A percentile compares a stretch with the other conserved stretches of the same genome.
Conservation (phyloP, 1,140 invertebrate genomes). For the Coptotermes formosanus region DNA sequence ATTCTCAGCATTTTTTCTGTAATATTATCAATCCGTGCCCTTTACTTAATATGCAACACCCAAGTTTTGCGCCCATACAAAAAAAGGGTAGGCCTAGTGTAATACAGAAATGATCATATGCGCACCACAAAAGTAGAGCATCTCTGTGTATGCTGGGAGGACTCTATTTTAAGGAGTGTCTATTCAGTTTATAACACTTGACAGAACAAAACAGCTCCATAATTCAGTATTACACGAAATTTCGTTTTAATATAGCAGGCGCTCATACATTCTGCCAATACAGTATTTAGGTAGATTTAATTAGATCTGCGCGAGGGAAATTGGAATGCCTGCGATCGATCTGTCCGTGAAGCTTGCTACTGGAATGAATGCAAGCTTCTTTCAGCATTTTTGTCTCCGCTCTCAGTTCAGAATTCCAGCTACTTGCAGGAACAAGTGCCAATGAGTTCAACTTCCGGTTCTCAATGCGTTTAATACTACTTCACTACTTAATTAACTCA, state of each 20-base stretch:
- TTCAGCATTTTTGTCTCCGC: background rate
- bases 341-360: background rate
- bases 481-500: too few species aligned
- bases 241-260: background rate
- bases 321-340: background rate
- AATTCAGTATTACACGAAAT: background rate
- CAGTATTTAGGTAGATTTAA: constrained; percentile 16
- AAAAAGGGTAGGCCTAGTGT: too few species aligned
- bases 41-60: too few species aligned
- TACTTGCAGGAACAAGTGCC: background rate
- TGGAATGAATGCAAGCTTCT: background rate
- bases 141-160: too few species aligned
- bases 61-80: too few species aligned
- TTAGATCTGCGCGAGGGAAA: background rate
- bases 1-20: too few species aligned
- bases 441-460: too few species aligned
- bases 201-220: constrained; percentile 5
- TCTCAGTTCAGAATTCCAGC: background rate
- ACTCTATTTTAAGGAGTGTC: too few species aligned
- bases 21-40: too few species aligned
- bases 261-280: constrained; percentile 6
- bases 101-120: too few species aligned
- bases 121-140: too few species aligned
- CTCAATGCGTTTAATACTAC: too few species aligned
- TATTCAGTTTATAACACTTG: background rate